Evolutionary conservation across 2,113 vertebrate species (phyloP), one percentile per base, ranked within the genome.

Genomic region (zebrafish (Danio rerio)): DNA sequence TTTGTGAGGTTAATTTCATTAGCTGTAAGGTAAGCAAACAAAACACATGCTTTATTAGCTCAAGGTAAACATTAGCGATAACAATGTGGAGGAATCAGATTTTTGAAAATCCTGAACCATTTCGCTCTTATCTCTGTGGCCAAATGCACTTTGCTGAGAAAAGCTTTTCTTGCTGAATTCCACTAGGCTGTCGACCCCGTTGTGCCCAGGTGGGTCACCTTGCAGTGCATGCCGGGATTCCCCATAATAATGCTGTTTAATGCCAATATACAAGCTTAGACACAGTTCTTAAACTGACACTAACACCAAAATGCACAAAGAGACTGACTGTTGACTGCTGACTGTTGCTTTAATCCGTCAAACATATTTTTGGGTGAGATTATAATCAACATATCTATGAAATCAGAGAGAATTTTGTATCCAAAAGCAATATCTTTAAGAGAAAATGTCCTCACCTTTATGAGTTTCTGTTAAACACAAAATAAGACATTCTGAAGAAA

Each of bases 181-280:
- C 88, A 89, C 92, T 87, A 85, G 7, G 55, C 65, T 72, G 55
- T 43, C 76, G 50, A 43, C 42, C 21, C 45, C 42, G 80, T 42
- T 82, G 77, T 79, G 79, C 87, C 85, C 79, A 88, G 84, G 88
- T 85, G 90, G 91, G 91, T 93, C 92, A 92, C 93, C 91, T 92
- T 92, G 88, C 86, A 92, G 88, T 88, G 85, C 89, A 90, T 88
- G 84, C 84, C 89, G 81, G 91, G 90, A 91, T 91, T 91, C 88
- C 91, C 92, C 83, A 87, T 88, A 92, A 93, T 92, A 92, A 92
- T 89, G 88, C 91, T 91, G 85, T 88, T 90, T 90, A 90, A 92
- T 91, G 89, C 89, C 92, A 92, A 93, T 93, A 92, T 93, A 90
- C 89, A 84, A 89, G 92, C 86, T 93, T 93, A 93, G 87, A 88